Percentiles rank a stretch among this genome's conserved stretches.
These are phyloP conservation scores for Pachliopta kotzebuea DNA, from an alignment of 2,888 invertebrate species.

Conservation along the genomic window DNA sequence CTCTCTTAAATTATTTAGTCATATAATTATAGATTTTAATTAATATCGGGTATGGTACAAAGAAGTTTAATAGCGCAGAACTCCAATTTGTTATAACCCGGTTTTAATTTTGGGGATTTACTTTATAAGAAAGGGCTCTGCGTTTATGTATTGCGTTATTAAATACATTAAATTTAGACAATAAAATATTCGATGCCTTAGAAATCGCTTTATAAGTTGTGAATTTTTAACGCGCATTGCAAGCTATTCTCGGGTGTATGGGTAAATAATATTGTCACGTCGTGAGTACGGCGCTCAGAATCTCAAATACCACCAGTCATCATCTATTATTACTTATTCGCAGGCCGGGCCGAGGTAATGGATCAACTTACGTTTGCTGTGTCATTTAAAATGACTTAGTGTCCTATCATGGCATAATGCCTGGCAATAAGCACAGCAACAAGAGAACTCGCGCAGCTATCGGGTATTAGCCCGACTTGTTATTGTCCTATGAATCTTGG, in stretches of 20 bases:
- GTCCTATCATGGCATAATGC: constrained; percentile 35
- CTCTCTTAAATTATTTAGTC: too few relatives aligned
- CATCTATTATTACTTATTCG: constrained; percentile 49
- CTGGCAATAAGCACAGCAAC: constrained; percentile 30
- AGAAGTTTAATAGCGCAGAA: too few relatives aligned
- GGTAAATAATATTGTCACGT: constrained; percentile 51
- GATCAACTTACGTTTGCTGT: constrained; percentile 43
- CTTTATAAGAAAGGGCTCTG: too few relatives aligned
- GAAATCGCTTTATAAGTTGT: neutral
- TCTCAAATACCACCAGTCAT: constrained; percentile 49
- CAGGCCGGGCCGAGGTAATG: constrained; percentile 43
- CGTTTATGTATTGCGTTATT: too few relatives aligned
- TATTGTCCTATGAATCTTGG: constrained; percentile 29
- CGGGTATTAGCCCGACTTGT: constrained; percentile 24
- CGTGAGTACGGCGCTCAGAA: constrained; percentile 43
- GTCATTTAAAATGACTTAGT: constrained; percentile 40
- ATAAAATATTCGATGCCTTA: neutral
- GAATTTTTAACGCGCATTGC: constrained; percentile 13
- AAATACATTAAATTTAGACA: too few relatives aligned
- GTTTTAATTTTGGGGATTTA: too few relatives aligned
- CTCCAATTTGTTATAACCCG: too few relatives aligned
- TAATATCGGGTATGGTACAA: too few relatives aligned
- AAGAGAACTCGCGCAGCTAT: constrained; percentile 23
- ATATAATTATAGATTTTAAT: too few relatives aligned
- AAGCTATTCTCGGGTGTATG: constrained; percentile 24